Evolutionary conservation across 2,113 vertebrate species (phyloP).

Genomic region (Manacus vitellinus): DNA sequence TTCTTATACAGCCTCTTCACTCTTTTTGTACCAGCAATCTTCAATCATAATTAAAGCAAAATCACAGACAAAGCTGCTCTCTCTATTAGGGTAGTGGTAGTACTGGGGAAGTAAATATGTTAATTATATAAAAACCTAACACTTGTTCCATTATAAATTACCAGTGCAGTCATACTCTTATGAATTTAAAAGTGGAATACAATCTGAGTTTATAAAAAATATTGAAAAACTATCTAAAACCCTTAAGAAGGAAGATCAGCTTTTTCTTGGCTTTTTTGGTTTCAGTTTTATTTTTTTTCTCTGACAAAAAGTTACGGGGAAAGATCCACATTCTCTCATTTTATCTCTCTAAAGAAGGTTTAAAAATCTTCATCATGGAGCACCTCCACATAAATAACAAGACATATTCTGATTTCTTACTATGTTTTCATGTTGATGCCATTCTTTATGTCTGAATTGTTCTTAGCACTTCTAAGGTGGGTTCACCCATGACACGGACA

Average conservation of each 20-base stretch:
- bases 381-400: neutral
- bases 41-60: neutral
- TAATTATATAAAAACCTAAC: neutral
- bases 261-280: neutral
- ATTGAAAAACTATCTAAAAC: neutral
- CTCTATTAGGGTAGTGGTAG: neutral
- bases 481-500: neutral
- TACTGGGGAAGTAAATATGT: neutral
- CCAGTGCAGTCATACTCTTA: neutral
- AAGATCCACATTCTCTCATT: neutral
- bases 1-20: neutral
- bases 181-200: neutral
- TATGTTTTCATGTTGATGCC: neutral
- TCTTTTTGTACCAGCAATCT: neutral
- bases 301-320: neutral
- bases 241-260: neutral
- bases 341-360: neutral
- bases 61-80: neutral
- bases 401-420: neutral
- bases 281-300: neutral
- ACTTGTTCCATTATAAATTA: neutral
- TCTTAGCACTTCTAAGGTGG: neutral
- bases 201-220: neutral
- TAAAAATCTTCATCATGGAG: neutral
- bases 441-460: neutral